Evolutionary conservation across 1,140 invertebrate species (phyloP).

Genomic region (Ceratina australensis): DNA sequence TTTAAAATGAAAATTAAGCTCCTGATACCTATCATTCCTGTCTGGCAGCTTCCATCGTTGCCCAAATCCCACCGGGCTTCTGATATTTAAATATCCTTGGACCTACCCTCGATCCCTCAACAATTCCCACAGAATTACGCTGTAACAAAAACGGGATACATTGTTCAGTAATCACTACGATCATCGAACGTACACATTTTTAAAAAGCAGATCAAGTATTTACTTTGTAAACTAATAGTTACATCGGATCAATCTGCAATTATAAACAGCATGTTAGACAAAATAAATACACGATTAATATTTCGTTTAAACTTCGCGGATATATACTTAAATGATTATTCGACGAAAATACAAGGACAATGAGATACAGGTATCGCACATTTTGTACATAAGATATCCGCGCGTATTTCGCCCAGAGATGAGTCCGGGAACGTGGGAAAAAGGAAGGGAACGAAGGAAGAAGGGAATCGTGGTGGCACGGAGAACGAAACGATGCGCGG

Average conservation of each 20-base stretch:
- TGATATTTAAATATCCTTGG: conserved; percentile 25
- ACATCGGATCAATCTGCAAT: too few relatives aligned
- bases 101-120: neutral
- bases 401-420: conserved; percentile 19
- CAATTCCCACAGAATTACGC: neutral
- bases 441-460: neutral
- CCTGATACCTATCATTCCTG: conserved; percentile 72
- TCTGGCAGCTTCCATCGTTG: conserved; percentile 70
- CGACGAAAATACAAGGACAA: neutral
- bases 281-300: neutral
- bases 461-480: conserved; percentile 63
- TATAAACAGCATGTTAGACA: too few relatives aligned
- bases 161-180: neutral
- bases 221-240: too few relatives aligned
- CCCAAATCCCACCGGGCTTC: conserved; percentile 33
- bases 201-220: too few relatives aligned
- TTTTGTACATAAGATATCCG: neutral
- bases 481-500: conserved; percentile 77
- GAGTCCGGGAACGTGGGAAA: neutral
- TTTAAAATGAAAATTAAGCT: neutral
- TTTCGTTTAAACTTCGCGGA: neutral
- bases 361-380: neutral
- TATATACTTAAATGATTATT: neutral
- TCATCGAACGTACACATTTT: neutral
- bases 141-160: neutral